Conservation (phyloP, 2,888 invertebrate genomes). For the Chaitophorus viminalis region DNA sequence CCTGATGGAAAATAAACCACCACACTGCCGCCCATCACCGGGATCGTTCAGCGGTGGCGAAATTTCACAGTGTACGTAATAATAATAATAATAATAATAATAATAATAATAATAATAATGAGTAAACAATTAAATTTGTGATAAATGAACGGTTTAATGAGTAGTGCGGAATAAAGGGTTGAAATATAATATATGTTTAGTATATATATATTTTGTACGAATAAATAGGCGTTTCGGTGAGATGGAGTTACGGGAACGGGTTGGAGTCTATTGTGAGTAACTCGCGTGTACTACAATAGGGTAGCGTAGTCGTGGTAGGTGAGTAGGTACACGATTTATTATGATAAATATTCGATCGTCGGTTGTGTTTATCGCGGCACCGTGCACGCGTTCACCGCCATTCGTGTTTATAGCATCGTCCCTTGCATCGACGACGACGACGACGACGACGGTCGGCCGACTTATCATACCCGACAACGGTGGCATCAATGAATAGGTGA, state of each 20-base stretch:
- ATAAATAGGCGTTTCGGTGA: not conserved
- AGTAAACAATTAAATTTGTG: conserved; percentile 32
- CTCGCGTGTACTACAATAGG: not conserved
- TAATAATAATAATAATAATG: conserved; percentile 23
- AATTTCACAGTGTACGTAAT: not conserved
- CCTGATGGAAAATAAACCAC: not conserved
- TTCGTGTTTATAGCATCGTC: not conserved
- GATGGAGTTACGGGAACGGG: not conserved
- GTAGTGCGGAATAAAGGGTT: conserved; percentile 4
- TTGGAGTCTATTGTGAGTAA: not conserved
- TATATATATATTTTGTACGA: not conserved
- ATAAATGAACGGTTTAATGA: conserved; percentile 40
- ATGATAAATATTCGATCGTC: conserved; percentile 9
- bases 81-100: conserved; percentile 19
- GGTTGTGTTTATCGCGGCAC: not conserved
- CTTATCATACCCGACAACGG: not conserved
- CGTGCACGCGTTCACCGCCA: not conserved
- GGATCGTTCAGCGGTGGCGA: not conserved
- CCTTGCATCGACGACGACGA: not conserved
- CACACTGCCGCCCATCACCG: not conserved
- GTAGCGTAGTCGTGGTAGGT: too few relatives aligned
- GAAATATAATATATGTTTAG: conserved; percentile 6
- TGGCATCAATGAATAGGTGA: too few relatives aligned
- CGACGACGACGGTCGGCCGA: not conserved
- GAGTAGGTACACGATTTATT: not conserved